phyloP scores from a whole-genome alignment of 2,888 invertebrate genomes.

The Morpho deidamia region DNA sequence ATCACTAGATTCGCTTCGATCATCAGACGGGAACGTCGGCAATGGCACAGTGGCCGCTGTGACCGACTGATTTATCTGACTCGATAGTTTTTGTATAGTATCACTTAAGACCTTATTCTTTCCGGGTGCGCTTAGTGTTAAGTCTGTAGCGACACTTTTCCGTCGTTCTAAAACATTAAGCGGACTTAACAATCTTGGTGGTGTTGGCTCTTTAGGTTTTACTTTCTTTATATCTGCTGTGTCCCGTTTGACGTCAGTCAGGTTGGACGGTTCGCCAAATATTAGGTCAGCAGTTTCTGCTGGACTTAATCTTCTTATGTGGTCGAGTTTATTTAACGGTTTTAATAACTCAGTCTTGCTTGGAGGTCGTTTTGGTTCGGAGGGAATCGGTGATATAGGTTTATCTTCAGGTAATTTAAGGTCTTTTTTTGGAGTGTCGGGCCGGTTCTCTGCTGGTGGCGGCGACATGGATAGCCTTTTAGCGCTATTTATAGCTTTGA shows the following conservation, averaged over 20 bases:
- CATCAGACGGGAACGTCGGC: slow-evolving; percentile 55
- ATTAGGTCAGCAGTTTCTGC: slow-evolving; percentile 47
- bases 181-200: slow-evolving; percentile 58
- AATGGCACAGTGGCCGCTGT: slow-evolving; percentile 49
- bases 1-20: slow-evolving; percentile 66
- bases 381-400: slow-evolving; percentile 27
- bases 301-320: slow-evolving; percentile 44
- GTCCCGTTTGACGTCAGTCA: slow-evolving; percentile 54
- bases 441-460: slow-evolving; percentile 50
- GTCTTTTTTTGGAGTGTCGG: slow-evolving; percentile 53
- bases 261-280: slow-evolving; percentile 61
- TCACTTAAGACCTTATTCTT: slow-evolving; percentile 80
- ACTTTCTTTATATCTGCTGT: slow-evolving; percentile 52
- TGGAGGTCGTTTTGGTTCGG: slow-evolving; percentile 40
- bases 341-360: slow-evolving; percentile 42
- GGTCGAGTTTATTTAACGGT: slow-evolving; percentile 41
- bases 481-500: slow-evolving; percentile 79
- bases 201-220: slow-evolving; percentile 51
- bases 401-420: slow-evolving; percentile 24
- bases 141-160: slow-evolving; percentile 62
- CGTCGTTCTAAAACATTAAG: slow-evolving; percentile 58
- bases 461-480: slow-evolving; percentile 72
- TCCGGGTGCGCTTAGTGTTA: slow-evolving; percentile 54
- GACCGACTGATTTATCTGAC: slow-evolving; percentile 69
- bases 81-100: slow-evolving; percentile 80